Base-by-base conservation (phyloP, 2,888 invertebrate species). In the Thera obeliscata region DNA sequence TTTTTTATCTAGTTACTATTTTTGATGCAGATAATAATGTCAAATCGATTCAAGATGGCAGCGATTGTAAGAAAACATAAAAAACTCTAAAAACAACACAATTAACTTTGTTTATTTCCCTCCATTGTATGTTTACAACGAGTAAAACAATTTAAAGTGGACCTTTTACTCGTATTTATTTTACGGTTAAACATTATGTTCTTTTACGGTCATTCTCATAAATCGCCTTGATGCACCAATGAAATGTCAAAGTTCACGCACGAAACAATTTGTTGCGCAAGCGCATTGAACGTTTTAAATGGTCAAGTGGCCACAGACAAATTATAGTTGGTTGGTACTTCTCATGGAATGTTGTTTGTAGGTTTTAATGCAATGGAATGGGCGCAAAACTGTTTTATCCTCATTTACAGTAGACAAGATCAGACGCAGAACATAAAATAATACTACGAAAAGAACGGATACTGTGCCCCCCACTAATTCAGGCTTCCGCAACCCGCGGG, bases 251-350 rank as follows among this genome's bases (percentile, higher is more conserved):
- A 73, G 71, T 66, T 70, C 68, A 68, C 57, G 65, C 50, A 52
- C 75, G 56, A 70, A 76, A 76, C 71, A 76, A 75, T 73, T 66
- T 63, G 58, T 83, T 82, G 78, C 80, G 78, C 74, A 76, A 78
- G 78, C 61, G 72, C 61, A 43, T 66, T 70, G 75, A 73, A 73
- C 70, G 74, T 35, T 75, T 46, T 73, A 61, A 76, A 72, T 68
- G 73, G 69, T 67, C 56, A 68, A 55, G 41, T 46, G n/a, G 46
- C 35, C 56, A 59, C 52, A 61, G 64, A 49, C 52, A 11, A 6
- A 56, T 43, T 35, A 6, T 43, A 56, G 46, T 56, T 36, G 50
- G 12, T 55, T 60, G 1, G 22, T 56, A 56, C 6, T 7, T 12
- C 22, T 38, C 9, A 62, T 43, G 46, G 50, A 61, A 46, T 61